Evolutionary conservation across 1,140 invertebrate species (phyloP), one percentile per base, ranked within the genome.

Genomic region (Apis laboriosa): DNA sequence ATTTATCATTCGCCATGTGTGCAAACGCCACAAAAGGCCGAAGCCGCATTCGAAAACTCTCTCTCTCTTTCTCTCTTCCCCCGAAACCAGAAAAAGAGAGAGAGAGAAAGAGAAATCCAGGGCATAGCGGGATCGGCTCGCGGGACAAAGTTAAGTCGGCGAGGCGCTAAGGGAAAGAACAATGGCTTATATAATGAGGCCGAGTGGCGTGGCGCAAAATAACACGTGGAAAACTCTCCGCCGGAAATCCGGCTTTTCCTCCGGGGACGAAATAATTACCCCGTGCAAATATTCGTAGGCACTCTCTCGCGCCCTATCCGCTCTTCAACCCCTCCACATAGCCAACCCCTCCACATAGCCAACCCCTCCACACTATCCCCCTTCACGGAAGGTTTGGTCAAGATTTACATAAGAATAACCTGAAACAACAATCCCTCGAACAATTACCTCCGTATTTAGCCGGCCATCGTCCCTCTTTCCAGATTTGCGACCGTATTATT

Each of bases 331-430:
- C 43, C 43, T 12, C 64, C 51, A 21, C 12, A n/a, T 8, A 15
- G 15, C 19, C 11, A 12, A 5, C 13, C 8, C 49, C 43, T 2
- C 24, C 51, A n/a, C 66, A 60, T n/a, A n/a, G 15, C 19, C 11
- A 12, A 5, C 13, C 8, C 49, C 43, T 2, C 24, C 51, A n/a
- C 66, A 60, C 72, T 72, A 71, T 68, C 34, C 80, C 49, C 49
- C 76, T 80, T 86, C 86, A 55, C 63, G 86, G 80, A 87, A 87
- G 86, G 86, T 89, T 92, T 89, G 92, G 91, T 92, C 91, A 92
- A 93, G 92, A 93, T 93, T 93, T 92, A 92, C 92, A 93, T 93
- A 92, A 92, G 92, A 93, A 93, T 92, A 92, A 90, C 89, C 86
- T 92, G 88, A 88, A 92, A 92, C 91, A 93, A 92, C 91, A 91